Conservation (phyloP, 2,888 invertebrate genomes). For the Cosmia trapezina region DNA sequence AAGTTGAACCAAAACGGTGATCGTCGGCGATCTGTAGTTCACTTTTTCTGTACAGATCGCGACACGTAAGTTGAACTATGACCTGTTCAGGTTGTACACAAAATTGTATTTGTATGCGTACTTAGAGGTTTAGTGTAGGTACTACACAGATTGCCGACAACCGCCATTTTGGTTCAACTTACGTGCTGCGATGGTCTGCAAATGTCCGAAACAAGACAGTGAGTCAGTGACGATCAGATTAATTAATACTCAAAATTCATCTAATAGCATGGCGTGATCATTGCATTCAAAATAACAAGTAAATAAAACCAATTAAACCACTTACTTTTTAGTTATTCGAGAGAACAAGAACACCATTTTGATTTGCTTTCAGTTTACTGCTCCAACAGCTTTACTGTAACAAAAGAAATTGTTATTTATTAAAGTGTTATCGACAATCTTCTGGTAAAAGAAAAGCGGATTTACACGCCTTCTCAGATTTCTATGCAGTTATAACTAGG, state of each 20-base stretch:
- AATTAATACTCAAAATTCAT: background rate
- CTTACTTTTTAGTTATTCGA: slow-evolving; percentile 82
- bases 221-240: background rate
- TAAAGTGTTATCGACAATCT: background rate
- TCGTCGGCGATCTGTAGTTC: too few relatives aligned
- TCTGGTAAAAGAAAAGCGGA: background rate
- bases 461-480: background rate
- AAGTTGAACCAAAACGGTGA: too few relatives aligned
- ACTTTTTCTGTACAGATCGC: background rate
- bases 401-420: slow-evolving; percentile 41
- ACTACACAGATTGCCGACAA: too few relatives aligned
- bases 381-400: slow-evolving; percentile 52
- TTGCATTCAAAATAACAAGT: background rate
- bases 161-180: too few relatives aligned
- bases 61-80: too few relatives aligned
- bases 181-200: too few relatives aligned
- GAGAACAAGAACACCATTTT: slow-evolving; percentile 82
- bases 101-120: too few relatives aligned
- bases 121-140: too few relatives aligned
- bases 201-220: background rate
- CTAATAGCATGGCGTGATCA: background rate
- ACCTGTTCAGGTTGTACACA: too few relatives aligned
- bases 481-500: too few relatives aligned
- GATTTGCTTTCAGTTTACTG: slow-evolving; percentile 10
- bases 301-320: slow-evolving; percentile 64